These are phyloP conservation scores for Hydrocynus forskahlii DNA, from an alignment of 2,797 vertebrate genomes.

Conservation along the genomic window DNA sequence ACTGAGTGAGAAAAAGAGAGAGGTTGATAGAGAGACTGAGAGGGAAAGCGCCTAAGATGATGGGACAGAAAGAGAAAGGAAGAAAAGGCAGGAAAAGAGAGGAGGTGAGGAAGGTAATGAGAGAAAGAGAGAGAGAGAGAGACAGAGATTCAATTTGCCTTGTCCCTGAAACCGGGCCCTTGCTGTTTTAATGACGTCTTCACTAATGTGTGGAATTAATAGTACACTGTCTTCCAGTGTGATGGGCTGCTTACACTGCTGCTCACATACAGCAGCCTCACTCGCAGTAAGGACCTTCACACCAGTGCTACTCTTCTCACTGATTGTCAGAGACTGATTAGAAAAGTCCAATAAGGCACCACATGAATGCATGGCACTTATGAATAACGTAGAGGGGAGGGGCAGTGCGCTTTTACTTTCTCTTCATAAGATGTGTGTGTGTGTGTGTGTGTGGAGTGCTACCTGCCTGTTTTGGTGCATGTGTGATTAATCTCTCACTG, in stretches of 20 bases:
- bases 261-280: no score
- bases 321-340: slow-evolving; percentile 44
- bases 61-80: not conserved
- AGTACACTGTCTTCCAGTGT: slow-evolving; percentile 20
- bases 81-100: slow-evolving; percentile 15
- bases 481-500: slow-evolving; percentile 55
- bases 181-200: slow-evolving; percentile 49
- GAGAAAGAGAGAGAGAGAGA: slow-evolving; percentile 44
- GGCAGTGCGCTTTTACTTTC: slow-evolving; percentile 1
- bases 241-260: not conserved
- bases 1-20: not conserved
- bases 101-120: slow-evolving; percentile 8
- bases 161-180: slow-evolving; percentile 40
- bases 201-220: slow-evolving; percentile 57
- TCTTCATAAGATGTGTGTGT: slow-evolving; percentile 10
- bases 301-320: slow-evolving; percentile 39
- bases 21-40: not conserved
- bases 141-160: no score
- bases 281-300: slow-evolving; percentile 19
- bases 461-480: slow-evolving; percentile 35
- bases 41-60: not conserved
- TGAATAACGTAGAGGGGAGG: slow-evolving; percentile 52
- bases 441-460: slow-evolving; percentile 25
- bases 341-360: slow-evolving; percentile 25
- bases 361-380: slow-evolving; percentile 23